A percentile compares a stretch with the other conserved stretches of the same genome.
phyloP scores from a whole-genome alignment of 2,113 vertebrate genomes.

The Ophthalmolycus amberensis region DNA sequence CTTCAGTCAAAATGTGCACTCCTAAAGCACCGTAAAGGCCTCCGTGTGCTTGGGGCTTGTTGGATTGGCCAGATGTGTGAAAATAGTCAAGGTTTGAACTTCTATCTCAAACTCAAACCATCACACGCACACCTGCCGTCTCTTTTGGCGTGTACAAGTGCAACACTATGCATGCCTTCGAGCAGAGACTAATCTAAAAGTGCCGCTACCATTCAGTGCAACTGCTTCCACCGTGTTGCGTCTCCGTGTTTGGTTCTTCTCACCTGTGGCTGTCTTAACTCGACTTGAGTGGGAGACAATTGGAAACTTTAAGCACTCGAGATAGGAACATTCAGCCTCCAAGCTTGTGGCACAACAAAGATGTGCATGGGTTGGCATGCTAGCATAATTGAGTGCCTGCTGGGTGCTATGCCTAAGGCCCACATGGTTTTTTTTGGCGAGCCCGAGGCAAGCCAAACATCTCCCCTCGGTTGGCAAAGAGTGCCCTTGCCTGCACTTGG shows the following conservation, averaged over 20 bases:
- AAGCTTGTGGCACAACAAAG: constrained; percentile 19
- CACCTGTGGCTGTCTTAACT: constrained; percentile 23
- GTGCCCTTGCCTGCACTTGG: constrained; percentile 50
- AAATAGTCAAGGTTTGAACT: not conserved
- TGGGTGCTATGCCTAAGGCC: constrained; percentile 53
- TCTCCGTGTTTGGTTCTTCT: not conserved
- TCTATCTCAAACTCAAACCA: not conserved
- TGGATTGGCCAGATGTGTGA: not conserved
- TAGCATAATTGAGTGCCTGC: constrained; percentile 53
- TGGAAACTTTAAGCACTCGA: constrained; percentile 35
- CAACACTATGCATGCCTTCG: not conserved
- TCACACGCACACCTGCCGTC: not conserved
- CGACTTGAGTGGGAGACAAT: constrained; percentile 15
- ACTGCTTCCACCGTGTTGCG: not conserved
- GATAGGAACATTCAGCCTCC: constrained; percentile 19
- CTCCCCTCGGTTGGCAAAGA: constrained; percentile 40
- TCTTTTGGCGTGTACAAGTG: not conserved
- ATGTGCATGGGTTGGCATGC: constrained; percentile 32
- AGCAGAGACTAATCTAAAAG: not conserved
- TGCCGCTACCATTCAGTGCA: not conserved
- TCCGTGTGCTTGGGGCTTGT: not conserved
- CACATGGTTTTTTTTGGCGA: constrained; percentile 48
- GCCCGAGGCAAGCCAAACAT: constrained; percentile 40
- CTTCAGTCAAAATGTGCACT: not conserved
- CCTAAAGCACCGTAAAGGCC: not conserved